Evolutionary conservation across 2,113 vertebrate genomes (phyloP), one percentile per base, ranked within the genome.

Genomic region (Daphoenositta chrysoptera): DNA sequence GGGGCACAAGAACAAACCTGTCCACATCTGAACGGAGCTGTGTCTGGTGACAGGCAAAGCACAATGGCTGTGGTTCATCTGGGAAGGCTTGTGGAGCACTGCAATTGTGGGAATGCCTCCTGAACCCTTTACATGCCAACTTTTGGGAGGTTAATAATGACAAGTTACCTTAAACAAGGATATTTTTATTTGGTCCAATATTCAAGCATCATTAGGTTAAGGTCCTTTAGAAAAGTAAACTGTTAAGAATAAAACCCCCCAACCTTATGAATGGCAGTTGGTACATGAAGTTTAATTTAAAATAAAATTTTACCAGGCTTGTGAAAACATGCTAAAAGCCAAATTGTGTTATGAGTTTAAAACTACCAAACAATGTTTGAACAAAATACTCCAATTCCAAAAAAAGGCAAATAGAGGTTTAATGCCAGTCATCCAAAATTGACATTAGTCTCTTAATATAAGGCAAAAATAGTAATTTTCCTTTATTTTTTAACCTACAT

Each of bases 391-490:
- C 81, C 4, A 54, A 48, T 90, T 94, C 40, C 35, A 45, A 94
- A 95, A 56, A 94, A 89, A 60, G 69, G 27, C 58, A 93, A 89
- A 89, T 61, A 83, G 13, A 78, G 63, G 21, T 94, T 97, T 93
- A 93, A 91, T 82, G 64, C 57, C 64, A 91, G 66, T 89, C 87
- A 96, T 80, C 76, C 76, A 87, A 95, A 92, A 90, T 47, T 2
- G 4, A 93, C 77, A 84, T 73, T 73, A 89, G 80, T 92, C 69
- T 96, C 47, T 92, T 79, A 76, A 71, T 86, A 80, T 70, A 92
- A 96, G 79, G 95, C 94, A 96, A 97, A 94, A 89, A 95, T 93
- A 96, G 83, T 80, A 31, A n/a, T 39, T 89, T 83, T 66, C 51
- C 80, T 89, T 94, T 77, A 35, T 76, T 87, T 90, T 95, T 92